A percentile compares a stretch with the other conserved stretches of the same genome.
phyloP scores from a whole-genome alignment of 2,797 vertebrate genomes.

The Muscicapa comitata region DNA sequence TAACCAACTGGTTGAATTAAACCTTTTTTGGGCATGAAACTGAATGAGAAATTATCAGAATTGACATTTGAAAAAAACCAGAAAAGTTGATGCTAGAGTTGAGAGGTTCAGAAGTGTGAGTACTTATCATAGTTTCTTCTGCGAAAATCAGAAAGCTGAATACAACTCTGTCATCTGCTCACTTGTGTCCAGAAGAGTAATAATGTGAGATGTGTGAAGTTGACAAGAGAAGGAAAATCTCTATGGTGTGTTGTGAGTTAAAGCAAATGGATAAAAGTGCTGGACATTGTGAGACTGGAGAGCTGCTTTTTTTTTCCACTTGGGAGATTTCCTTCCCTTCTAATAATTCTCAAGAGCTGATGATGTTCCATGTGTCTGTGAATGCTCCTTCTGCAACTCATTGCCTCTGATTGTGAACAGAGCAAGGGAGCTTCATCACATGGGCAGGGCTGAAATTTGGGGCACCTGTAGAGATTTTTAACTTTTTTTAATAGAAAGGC shows the following conservation, averaged over 20 bases:
- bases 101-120: background rate
- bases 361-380: background rate
- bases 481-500: background rate
- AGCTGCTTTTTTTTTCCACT: rapidly evolving
- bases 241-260: background rate
- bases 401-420: background rate
- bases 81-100: background rate
- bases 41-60: background rate
- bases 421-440: background rate
- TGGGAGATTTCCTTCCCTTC: background rate
- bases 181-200: background rate
- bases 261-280: background rate
- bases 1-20: background rate
- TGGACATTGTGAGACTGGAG: background rate
- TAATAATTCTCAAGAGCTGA: background rate
- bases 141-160: background rate
- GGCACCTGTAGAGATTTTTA: background rate
- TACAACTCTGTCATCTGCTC: background rate
- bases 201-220: background rate
- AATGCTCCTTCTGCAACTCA: background rate
- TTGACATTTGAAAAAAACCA: background rate
- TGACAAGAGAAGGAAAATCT: background rate
- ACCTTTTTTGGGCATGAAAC: background rate
- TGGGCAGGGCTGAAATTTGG: background rate
- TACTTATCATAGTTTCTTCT: background rate